phyloP scores from a whole-genome alignment of 2,888 invertebrate genomes.

The Tuta absoluta region DNA sequence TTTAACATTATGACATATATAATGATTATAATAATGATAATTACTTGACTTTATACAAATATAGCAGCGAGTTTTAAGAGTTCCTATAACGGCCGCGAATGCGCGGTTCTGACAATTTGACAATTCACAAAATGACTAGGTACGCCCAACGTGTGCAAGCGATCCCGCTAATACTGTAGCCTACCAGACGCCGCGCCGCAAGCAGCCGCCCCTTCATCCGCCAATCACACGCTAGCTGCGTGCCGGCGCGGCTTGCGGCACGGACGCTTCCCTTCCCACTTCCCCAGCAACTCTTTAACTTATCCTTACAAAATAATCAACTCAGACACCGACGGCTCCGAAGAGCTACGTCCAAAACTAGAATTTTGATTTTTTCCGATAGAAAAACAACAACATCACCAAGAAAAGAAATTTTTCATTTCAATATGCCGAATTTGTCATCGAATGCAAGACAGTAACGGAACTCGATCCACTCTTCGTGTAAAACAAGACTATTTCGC shows the following conservation, averaged over 20 bases:
- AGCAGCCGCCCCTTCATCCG: conserved; percentile 43
- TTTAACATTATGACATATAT: conserved; percentile 76
- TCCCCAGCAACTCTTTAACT: conserved; percentile 53
- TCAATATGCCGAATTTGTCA: conserved; percentile 59
- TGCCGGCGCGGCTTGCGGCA: conserved; percentile 35
- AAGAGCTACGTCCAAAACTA: conserved; percentile 52
- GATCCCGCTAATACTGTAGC: conserved; percentile 61
- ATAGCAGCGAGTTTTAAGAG: conserved; percentile 89
- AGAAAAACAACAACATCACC: conserved; percentile 39
- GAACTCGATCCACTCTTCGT: conserved; percentile 78
- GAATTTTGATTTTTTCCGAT: conserved; percentile 63
- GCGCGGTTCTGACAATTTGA: conserved; percentile 78
- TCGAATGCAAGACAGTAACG: conserved; percentile 71
- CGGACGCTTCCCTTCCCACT: conserved; percentile 33
- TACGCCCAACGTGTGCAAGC: conserved; percentile 64
- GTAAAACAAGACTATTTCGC: conserved; percentile 61
- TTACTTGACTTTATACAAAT: conserved; percentile 85
- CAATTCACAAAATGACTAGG: conserved; percentile 82
- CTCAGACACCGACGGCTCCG: conserved; percentile 51
- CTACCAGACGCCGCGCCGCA: conserved; percentile 45
- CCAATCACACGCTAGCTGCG: conserved; percentile 24
- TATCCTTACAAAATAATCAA: conserved; percentile 69
- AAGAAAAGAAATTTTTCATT: conserved; percentile 35
- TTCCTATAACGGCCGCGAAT: conserved; percentile 84
- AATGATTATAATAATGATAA: conserved; percentile 77